Percentiles rank a stretch among this genome's conserved stretches.
Evolutionary conservation across 2,797 vertebrate species (phyloP).

Genomic region (Pseudomugil tenellus): DNA sequence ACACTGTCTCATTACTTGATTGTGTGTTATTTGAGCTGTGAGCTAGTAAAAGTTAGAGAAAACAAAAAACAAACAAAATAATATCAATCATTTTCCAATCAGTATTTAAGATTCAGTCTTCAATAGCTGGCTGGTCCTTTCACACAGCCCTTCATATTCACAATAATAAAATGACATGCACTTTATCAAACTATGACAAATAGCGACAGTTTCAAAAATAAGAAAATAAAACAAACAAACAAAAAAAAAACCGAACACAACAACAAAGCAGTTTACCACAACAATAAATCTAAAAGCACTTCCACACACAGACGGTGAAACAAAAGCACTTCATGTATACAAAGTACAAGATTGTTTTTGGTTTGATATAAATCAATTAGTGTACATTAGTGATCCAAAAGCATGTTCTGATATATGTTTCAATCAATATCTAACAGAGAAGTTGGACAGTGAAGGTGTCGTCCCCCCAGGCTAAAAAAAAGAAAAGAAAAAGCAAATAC

Average conservation of each 20-base stretch:
- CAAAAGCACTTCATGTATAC: constrained; percentile 83
- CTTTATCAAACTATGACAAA: constrained; percentile 73
- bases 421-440: constrained; percentile 75
- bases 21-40: constrained; percentile 55
- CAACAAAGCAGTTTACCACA: constrained; percentile 72
- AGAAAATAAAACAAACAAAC: not conserved
- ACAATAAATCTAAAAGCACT: constrained; percentile 78
- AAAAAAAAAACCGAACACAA: constrained; percentile 69
- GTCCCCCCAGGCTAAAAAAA: constrained; percentile 53
- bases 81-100: constrained; percentile 27
- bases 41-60: constrained; percentile 59
- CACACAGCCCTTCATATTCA: constrained; percentile 79
- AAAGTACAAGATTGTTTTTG: constrained; percentile 83
- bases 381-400: constrained; percentile 83
- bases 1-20: constrained; percentile 55
- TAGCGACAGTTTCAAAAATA: constrained; percentile 64
- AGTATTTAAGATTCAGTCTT: constrained; percentile 66
- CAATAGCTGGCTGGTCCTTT: constrained; percentile 67
- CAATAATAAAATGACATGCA: constrained; percentile 76
- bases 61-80: constrained; percentile 1
- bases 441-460: constrained; percentile 63
- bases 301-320: constrained; percentile 79
- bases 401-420: constrained; percentile 76
- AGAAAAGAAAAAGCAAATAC: constrained; percentile 69
- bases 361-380: constrained; percentile 84